Conservation (phyloP, 92 coral and sea anemone species). For the Scolanthus callimorphus region DNA sequence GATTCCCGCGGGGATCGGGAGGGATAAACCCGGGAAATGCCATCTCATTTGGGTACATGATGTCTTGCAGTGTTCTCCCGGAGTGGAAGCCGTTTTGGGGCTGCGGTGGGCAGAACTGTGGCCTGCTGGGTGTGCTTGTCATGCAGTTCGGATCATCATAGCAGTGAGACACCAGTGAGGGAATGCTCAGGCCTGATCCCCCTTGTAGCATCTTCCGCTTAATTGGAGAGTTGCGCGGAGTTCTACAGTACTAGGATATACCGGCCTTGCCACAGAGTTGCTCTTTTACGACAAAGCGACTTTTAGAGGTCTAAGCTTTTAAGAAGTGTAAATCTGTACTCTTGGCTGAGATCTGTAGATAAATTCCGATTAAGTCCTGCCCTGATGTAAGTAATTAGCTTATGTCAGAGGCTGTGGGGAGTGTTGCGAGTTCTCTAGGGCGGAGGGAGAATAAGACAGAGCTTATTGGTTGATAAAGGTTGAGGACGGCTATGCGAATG, state of each 20-base stretch:
- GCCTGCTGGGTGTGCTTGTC: slow-evolving; percentile 58
- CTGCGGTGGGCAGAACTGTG: slow-evolving; percentile 64
- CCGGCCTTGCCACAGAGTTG: neutral
- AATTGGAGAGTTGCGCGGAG: neutral
- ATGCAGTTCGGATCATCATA: slow-evolving; percentile 69
- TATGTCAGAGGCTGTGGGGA: slow-evolving; percentile 36
- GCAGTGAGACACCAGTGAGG: slow-evolving; percentile 77
- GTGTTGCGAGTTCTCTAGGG: slow-evolving; percentile 3
- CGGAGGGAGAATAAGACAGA: slow-evolving; percentile 2
- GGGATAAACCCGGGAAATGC: slow-evolving; percentile 67
- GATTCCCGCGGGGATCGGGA: slow-evolving; percentile 63
- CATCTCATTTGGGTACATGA: slow-evolving; percentile 73
- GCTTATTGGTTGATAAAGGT: slow-evolving; percentile 53
- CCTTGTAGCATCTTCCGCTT: slow-evolving; percentile 49
- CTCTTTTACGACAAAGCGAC: slow-evolving; percentile 12
- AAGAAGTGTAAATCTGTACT: slow-evolving; percentile 39
- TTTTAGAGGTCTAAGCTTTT: slow-evolving; percentile 26
- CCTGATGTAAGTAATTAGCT: slow-evolving; percentile 40
- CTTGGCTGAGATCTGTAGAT: slow-evolving; percentile 33
- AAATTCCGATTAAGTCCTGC: slow-evolving; percentile 23
- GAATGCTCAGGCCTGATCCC: slow-evolving; percentile 72
- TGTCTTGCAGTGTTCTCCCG: slow-evolving; percentile 73
- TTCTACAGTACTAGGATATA: no score
- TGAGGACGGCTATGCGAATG: slow-evolving; percentile 36
- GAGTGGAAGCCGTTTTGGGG: slow-evolving; percentile 60